Evolutionary conservation across 2,113 vertebrate species (phyloP), one percentile per base, ranked within the genome.

Genomic region (Dicrurus megarhynchus): DNA sequence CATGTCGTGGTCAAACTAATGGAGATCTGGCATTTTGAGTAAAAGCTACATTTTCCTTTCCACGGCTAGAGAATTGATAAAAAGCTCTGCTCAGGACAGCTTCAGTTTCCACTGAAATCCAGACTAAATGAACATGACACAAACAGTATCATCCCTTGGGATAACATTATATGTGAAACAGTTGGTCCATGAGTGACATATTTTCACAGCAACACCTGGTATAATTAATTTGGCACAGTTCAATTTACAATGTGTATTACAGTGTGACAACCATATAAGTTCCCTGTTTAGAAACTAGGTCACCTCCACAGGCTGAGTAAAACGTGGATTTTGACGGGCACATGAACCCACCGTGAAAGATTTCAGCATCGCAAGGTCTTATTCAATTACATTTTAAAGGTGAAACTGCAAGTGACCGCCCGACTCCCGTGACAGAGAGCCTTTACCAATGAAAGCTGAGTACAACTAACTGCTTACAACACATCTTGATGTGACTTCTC

Each of bases 281-380:
- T 63, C 84, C 53, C 46, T 6, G 9, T 67, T 89, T 75, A 81
- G 61, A 79, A 96, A 95, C 42, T 78, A 65, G 96, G 95, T 94
- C 93, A 93, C 92, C 80, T 95, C 85, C 70, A 91, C n/a, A 5
- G 75, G 44, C 89, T 42, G 32, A 75, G 61, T 81, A 86, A 86
- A 87, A 87, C 16, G 21, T 59, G 71, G 84, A 77, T 80, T 93
- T 89, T 76, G 47, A 96, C 6, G 7, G 53, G 37, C 78, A 87
- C 35, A 17, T 10, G 42, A 67, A 63, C 26, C n/a, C 42, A 37
- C 30, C 10, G 11, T 27, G 55, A 76, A 52, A 65, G 27, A 44
- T 44, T 69, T 71, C 21, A 37, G 18, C 60, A 49, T 46, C 27
- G 4, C 64, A 53, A 86, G 50, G 28, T 67, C 59, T 70, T 28